A percentile compares a stretch with the other conserved stretches of the same genome.
These are phyloP conservation scores for Falco peregrinus DNA, from an alignment of 2,797 vertebrate species.

Conservation along the genomic window DNA sequence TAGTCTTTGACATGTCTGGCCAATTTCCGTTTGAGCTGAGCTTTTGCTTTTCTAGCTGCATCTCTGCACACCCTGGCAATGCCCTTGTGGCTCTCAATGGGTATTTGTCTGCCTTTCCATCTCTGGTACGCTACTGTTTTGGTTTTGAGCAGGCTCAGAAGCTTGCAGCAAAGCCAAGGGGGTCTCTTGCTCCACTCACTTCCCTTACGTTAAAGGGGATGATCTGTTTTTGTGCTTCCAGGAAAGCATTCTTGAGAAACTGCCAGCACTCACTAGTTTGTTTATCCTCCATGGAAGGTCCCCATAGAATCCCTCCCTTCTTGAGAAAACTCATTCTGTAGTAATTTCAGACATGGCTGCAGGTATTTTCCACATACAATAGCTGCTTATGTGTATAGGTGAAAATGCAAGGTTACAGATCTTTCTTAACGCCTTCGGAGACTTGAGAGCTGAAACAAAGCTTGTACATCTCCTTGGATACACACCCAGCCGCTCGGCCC, in stretches of 20 bases:
- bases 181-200: too few relatives aligned
- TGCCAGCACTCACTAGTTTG: not conserved
- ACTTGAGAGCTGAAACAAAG: not conserved
- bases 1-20: too few relatives aligned
- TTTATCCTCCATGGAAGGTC: not conserved
- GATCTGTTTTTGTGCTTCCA: too few relatives aligned
- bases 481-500: not conserved
- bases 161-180: not conserved
- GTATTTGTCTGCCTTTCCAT: too few relatives aligned
- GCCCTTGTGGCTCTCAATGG: too few relatives aligned
- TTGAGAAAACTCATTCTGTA: not conserved
- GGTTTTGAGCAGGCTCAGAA: not conserved
- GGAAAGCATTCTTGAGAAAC: too few relatives aligned
- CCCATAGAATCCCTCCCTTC: not conserved
- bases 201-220: too few relatives aligned
- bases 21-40: too few relatives aligned
- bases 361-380: not conserved
- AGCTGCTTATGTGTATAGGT: fast-evolving
- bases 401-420: fast-evolving
- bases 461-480: not conserved
- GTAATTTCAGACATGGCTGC: not conserved
- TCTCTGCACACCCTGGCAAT: too few relatives aligned
- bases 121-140: too few relatives aligned
- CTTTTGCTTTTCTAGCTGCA: too few relatives aligned
- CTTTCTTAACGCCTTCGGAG: not conserved